Evolutionary conservation across 2,888 invertebrate species (phyloP), one percentile per base, ranked within the genome.

Genomic region (Yponomeuta cagnagella): DNA sequence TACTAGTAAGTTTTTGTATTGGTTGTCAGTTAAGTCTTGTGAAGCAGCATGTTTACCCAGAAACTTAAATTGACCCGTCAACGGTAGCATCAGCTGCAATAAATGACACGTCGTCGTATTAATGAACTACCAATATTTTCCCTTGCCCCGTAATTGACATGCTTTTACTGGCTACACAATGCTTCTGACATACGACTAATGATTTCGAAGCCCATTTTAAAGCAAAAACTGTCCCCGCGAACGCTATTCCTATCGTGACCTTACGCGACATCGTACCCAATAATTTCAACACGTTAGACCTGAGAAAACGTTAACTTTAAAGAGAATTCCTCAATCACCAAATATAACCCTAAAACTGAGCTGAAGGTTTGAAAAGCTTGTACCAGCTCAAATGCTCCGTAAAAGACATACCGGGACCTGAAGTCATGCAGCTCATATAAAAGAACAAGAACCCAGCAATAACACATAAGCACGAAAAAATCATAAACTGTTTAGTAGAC

Each of bases 131-230:
- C 82, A 87, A 89, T 87, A 87, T 90, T 90, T 81, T 81, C 82
- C 52, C 79, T 82, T 81, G 78, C 78, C 12, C 75, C 77, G 75
- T 91, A 90, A 91, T 90, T 90, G 90, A 91, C 89, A 78, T 82
- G 83, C 79, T 77, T 84, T 81, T 78, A 83, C 82, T 84, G 82
- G 80, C 78, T 82, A 81, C 80, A 85, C 79, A 81, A 81, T 79
- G 77, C 77, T 67, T 76, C 77, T 82, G 80, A 80, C 84, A 85
- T 78, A 78, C 77, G 74, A 75, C 82, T 88, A 90, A 89, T 88
- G 87, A 86, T 82, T 78, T 77, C 73, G 79, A 78, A 77, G 74
- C 76, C 75, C 75, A 75, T 75, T 76, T 79, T 77, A 80, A n/a
- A 52, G 10, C 67, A 70, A 70, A 70, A n/a, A 83, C 80, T 79